Evolutionary conservation across 2,797 vertebrate genomes (phyloP).

Genomic region (Hemibagrus guttatus): DNA sequence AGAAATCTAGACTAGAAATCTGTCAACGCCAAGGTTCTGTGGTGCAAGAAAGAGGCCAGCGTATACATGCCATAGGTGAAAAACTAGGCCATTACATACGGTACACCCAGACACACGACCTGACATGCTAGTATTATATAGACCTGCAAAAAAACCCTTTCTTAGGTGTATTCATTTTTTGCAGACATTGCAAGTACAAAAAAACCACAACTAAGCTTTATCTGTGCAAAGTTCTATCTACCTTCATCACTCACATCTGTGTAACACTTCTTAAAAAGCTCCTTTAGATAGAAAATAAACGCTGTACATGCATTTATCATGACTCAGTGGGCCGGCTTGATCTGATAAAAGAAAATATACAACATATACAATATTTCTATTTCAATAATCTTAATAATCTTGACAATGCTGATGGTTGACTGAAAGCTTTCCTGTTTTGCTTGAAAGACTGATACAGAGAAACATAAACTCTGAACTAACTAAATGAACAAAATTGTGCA

Average conservation of each 20-base stretch:
- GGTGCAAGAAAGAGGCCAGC: conserved; percentile 30
- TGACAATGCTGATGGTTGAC: not conserved
- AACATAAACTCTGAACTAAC: not conserved
- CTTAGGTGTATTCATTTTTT: not conserved
- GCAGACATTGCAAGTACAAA: conserved; percentile 35
- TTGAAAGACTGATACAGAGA: not conserved
- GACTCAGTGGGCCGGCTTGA: not conserved
- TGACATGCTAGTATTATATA: conserved; percentile 7
- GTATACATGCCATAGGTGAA: conserved; percentile 3
- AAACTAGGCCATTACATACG: conserved; percentile 23
- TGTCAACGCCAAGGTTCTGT: conserved; percentile 10
- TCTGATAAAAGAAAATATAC: not conserved
- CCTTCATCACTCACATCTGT: not conserved
- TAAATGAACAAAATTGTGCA: not conserved
- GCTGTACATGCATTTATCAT: not conserved
- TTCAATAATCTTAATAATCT: not conserved
- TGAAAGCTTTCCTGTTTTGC: not conserved
- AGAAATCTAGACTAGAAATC: not conserved
- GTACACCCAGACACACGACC: not conserved
- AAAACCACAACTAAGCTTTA: conserved; percentile 31
- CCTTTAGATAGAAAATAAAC: not conserved
- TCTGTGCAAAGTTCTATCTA: conserved; percentile 12
- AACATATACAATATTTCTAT: too few species aligned
- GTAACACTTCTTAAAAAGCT: not conserved
- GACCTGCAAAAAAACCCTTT: conserved; percentile 12